Conservation (phyloP, 53 echinoderm and acorn worm species). For the Holothuria leucospilota region DNA sequence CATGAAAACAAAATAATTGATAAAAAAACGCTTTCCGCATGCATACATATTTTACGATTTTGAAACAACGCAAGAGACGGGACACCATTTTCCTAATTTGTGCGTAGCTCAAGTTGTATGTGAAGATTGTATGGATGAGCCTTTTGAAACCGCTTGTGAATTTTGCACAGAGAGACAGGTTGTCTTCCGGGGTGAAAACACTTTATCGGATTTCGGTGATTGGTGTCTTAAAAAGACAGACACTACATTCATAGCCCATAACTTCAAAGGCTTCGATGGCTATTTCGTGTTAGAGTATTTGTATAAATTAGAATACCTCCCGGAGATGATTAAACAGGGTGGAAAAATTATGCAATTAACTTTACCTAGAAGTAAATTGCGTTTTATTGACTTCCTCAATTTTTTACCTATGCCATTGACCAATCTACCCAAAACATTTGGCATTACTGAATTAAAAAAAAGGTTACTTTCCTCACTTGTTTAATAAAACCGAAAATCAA, state of each 20-base stretch:
- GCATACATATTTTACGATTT: neutral
- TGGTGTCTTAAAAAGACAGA: conserved; percentile 18
- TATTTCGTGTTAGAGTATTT: conserved; percentile 27
- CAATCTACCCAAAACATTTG: conserved; percentile 48
- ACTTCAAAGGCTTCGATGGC: conserved; percentile 51
- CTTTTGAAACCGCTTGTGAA: conserved; percentile 21
- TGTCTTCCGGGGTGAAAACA: conserved; percentile 18
- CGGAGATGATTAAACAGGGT: conserved; percentile 2
- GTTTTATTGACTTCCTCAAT: conserved; percentile 50
- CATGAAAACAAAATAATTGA: neutral
- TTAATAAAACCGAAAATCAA: conserved; percentile 29
- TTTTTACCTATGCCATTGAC: conserved; percentile 59
- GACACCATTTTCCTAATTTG: neutral
- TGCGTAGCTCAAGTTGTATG: conserved; percentile 25
- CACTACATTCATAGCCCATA: conserved; percentile 34
- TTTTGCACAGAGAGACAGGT: conserved; percentile 20
- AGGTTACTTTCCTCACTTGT: conserved; percentile 52
- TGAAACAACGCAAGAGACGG: conserved; percentile 29
- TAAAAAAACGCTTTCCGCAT: too few species aligned
- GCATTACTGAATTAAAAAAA: conserved; percentile 48
- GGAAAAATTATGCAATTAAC: conserved; percentile 49
- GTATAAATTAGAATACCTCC: conserved; percentile 28
- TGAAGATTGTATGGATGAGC: conserved; percentile 7
- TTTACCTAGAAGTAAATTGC: conserved; percentile 2
- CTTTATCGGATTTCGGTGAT: conserved; percentile 22